Evolutionary conservation across 1,140 invertebrate species (phyloP).

Genomic region (Drosophila subobscura): DNA sequence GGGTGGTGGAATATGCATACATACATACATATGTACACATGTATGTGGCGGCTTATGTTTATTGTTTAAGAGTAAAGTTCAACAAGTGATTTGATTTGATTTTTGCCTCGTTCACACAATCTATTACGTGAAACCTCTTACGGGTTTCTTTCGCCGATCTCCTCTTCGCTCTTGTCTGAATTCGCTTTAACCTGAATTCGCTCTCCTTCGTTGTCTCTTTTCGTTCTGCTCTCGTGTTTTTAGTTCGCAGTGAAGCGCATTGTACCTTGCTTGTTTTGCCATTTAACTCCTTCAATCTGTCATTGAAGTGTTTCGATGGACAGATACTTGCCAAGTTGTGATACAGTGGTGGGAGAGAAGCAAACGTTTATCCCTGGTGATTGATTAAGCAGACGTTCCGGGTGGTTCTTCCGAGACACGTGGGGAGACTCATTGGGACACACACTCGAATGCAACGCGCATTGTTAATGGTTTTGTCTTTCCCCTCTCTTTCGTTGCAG

Average conservation of each 20-base stretch:
- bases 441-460: slow-evolving; percentile 26
- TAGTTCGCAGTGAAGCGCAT: too few species aligned
- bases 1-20: slow-evolving; percentile 21
- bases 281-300: slow-evolving; percentile 81
- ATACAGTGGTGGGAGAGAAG: slow-evolving; percentile 47
- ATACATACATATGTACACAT: too few species aligned
- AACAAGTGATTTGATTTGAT: slow-evolving; percentile 3
- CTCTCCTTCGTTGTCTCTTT: too few species aligned
- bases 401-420: slow-evolving; percentile 59
- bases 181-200: too few species aligned
- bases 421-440: slow-evolving; percentile 29
- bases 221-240: too few species aligned
- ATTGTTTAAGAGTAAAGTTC: too few species aligned
- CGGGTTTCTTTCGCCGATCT: too few species aligned
- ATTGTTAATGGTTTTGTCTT: slow-evolving; percentile 5
- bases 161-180: too few species aligned
- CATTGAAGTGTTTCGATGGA: slow-evolving; percentile 66
- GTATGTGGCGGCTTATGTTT: too few species aligned
- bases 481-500: slow-evolving; percentile 84
- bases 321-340: slow-evolving; percentile 57
- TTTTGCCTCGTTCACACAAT: too few species aligned
- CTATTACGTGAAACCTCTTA: too few species aligned
- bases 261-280: not conserved
- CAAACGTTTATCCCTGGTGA: slow-evolving; percentile 75
- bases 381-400: slow-evolving; percentile 70